Evolutionary conservation across 1,140 invertebrate species (phyloP), one percentile per base, ranked within the genome.

Genomic region (Ips nitidus): DNA sequence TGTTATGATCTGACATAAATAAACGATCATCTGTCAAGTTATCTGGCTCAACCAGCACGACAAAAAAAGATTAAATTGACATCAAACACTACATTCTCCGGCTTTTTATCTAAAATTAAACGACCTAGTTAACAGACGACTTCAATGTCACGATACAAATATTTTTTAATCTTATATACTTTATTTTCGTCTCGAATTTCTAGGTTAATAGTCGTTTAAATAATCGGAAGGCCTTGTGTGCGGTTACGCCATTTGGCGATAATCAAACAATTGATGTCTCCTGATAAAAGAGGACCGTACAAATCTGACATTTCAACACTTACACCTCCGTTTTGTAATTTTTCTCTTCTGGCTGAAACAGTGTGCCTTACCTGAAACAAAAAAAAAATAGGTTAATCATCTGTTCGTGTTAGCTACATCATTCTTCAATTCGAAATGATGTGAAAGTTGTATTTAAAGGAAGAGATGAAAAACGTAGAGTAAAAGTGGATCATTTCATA

Each of bases 181-280:
- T 59, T 40, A 59, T 59, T 59, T 59, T 59, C 40, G 57, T 59
- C 57, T 59, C 53, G 57, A 42, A 41, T 42, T 59, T 59, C 57
- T 59, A 42, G 57, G 57, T 59, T 59, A 59, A 59, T 59, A 59
- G 39, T 36, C 57, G 7, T 59, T 59, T 59, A 59, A 59, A 59
- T 59, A 42, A 42, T 42, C 22, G 22, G 8, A 59, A 59, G 57
- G 8, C 57, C 57, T 59, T 59, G 39, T 22, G 22, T 22, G 22
- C 22, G 22, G 22, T 22, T 22, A 22, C 22, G 22, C 22, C 22
- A 22, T 22, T 22, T 22, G 22, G 22, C 22, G 57, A 41, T 4
- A 36, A 41, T 59, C 57, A 59, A 38, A 37, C 6, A 55, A 36
- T n/a, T n/a, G n/a, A 47, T n/a, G n/a, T n/a, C n/a, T 47, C 4